Conservation (phyloP, 2,113 vertebrate genomes). For the Ivindomyrus marchei region DNA sequence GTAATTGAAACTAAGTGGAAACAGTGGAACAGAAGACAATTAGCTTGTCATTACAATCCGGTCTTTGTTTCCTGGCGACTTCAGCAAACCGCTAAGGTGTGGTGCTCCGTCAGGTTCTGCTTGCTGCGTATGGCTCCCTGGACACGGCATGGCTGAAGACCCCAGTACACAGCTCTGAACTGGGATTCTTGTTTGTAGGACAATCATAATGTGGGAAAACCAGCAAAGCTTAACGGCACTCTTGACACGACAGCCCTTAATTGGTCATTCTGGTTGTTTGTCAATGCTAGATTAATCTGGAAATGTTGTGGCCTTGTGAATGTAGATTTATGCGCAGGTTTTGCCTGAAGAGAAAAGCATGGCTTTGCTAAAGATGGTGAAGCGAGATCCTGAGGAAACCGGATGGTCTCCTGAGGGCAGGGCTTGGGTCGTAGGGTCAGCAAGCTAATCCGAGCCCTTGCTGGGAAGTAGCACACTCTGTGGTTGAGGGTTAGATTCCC, state of each 20-base stretch:
- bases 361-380: neutral
- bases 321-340: neutral
- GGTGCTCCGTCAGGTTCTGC: neutral
- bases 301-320: neutral
- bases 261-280: neutral
- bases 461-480: neutral
- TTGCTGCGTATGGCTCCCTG: neutral
- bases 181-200: conserved; percentile 50
- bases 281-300: neutral
- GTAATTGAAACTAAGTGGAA: conserved; percentile 27
- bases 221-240: neutral
- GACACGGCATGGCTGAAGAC: neutral
- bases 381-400: neutral
- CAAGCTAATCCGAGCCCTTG: neutral
- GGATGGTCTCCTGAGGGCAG: neutral
- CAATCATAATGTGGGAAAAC: neutral
- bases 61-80: neutral
- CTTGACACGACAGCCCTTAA: neutral
- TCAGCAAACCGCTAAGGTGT: neutral
- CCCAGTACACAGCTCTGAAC: conserved; percentile 38
- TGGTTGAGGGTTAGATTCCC: neutral
- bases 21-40: conserved; percentile 23
- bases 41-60: conserved; percentile 16
- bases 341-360: neutral
- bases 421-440: neutral